Evolutionary conservation across 2,797 vertebrate species (phyloP), one percentile per base, ranked within the genome.

Genomic region (Arnoldichthys spilopterus): DNA sequence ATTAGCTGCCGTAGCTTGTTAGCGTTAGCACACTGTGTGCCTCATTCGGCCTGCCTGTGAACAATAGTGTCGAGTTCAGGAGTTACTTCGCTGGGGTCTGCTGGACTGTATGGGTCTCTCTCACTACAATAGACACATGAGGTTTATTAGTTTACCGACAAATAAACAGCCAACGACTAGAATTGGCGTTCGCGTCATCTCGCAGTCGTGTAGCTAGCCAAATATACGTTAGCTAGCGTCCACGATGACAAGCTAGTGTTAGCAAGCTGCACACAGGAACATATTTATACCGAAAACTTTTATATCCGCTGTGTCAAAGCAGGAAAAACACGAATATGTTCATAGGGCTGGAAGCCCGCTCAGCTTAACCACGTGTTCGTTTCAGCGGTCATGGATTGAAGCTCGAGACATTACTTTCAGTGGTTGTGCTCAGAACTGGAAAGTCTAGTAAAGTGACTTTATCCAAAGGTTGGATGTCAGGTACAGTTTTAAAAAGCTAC

Each of bases 1-100:
- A 62, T 20, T 20, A 34, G 62, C 20, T 12, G 2, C 1, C 37
- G 75, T 83, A 85, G 63, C 79, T 54, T 54, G 66, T 62, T 71
- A 69, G 51, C 70, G 47, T 64, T 67, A 79, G 76, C 82, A 71
- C 56, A 22, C 71, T 20, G 30, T 68, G 43, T 53, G 45, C n/a
- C n/a, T n/a, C n/a, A n/a, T 9, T 45, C 0, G 63, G 15, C 66
- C 37, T 58, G 45, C 66, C 49, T 61, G 72, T 22, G 43, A 24
- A 13, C 30, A 54, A 24, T 26, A 40, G 53, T 22, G 8, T 45
- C 15, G 18, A 6, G 5, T 37, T 18, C 6, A 43, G 4, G 5
- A 28, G 18, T 69, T 22, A 40, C 37, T 34, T 58, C 0, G 0
- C 12, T 40, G 34, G 0, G 30, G 16, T n/a, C 20, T 22, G 28